Evolutionary conservation across 2,797 vertebrate genomes (phyloP).

Genomic region (Urophycis tenuis): DNA sequence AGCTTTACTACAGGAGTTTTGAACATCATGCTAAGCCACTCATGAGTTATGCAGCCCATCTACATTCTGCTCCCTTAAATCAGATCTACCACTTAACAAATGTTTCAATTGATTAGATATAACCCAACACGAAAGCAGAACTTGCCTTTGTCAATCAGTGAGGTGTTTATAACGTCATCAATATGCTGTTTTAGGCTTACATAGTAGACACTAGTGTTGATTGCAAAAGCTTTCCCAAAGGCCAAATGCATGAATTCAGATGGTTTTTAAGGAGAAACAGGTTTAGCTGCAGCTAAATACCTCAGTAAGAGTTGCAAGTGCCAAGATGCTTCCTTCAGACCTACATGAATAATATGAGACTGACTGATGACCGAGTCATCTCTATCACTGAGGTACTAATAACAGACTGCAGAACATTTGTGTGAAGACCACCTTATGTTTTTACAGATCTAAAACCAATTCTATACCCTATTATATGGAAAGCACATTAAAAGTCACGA

Average conservation of each 20-base stretch:
- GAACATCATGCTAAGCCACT: conserved; percentile 55
- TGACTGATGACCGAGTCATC: conserved; percentile 29
- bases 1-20: conserved; percentile 37
- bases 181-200: conserved; percentile 47
- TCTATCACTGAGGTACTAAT: conserved; percentile 32
- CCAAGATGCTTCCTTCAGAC: conserved; percentile 32
- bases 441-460: too few relatives aligned
- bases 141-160: conserved; percentile 21
- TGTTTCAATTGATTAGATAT: conserved; percentile 20
- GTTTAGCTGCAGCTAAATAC: conserved; percentile 31
- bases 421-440: conserved; percentile 30
- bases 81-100: conserved; percentile 5
- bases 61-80: conserved; percentile 39
- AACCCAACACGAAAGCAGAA: conserved; percentile 22
- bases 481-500: too few relatives aligned
- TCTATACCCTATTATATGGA: too few relatives aligned
- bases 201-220: conserved; percentile 23
- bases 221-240: conserved; percentile 38
- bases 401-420: conserved; percentile 30
- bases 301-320: conserved; percentile 20
- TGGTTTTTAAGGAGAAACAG: conserved; percentile 7
- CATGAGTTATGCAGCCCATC: conserved; percentile 42
- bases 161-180: conserved; percentile 20
- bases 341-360: conserved; percentile 35
- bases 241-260: conserved; percentile 31